These are phyloP conservation scores for Scylla paramamosain DNA, from an alignment of 1,140 invertebrate species.

Conservation along the genomic window DNA sequence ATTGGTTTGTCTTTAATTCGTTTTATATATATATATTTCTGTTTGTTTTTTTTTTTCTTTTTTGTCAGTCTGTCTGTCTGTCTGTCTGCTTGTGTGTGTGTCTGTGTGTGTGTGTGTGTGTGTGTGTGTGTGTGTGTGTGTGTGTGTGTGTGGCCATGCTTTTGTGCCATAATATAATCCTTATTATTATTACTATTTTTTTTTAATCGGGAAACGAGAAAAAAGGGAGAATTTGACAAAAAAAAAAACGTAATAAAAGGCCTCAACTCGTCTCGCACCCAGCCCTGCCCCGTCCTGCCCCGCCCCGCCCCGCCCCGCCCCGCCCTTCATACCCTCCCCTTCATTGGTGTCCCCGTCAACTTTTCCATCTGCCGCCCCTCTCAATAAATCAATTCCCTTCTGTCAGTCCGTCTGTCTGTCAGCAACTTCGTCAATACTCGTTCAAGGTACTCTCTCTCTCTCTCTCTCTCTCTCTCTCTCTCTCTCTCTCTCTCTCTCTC, in stretches of 20 bases:
- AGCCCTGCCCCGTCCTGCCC: background rate
- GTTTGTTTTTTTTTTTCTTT: background rate
- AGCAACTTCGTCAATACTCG: background rate
- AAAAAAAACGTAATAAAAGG: background rate
- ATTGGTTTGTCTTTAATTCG: too few relatives aligned
- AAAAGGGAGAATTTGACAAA: background rate
- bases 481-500: too few relatives aligned
- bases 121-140: slow-evolving; percentile 32
- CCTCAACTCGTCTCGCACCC: background rate
- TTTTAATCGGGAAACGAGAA: background rate
- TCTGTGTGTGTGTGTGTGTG: background rate
- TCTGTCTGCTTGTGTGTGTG: background rate
- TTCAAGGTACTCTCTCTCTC: too few relatives aligned
- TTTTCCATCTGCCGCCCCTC: background rate
- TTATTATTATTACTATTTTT: too few relatives aligned
- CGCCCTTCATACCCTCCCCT: background rate
- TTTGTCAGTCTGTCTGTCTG: background rate
- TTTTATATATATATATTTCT: too few relatives aligned
- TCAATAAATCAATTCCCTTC: slow-evolving; percentile 14
- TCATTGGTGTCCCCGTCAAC: background rate
- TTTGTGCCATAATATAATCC: background rate
- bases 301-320: background rate
- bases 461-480: too few relatives aligned
- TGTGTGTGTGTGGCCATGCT: background rate
- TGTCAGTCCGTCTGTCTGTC: background rate